phyloP scores from a whole-genome alignment of 2,797 vertebrate species.

The Merluccius polli region DNA sequence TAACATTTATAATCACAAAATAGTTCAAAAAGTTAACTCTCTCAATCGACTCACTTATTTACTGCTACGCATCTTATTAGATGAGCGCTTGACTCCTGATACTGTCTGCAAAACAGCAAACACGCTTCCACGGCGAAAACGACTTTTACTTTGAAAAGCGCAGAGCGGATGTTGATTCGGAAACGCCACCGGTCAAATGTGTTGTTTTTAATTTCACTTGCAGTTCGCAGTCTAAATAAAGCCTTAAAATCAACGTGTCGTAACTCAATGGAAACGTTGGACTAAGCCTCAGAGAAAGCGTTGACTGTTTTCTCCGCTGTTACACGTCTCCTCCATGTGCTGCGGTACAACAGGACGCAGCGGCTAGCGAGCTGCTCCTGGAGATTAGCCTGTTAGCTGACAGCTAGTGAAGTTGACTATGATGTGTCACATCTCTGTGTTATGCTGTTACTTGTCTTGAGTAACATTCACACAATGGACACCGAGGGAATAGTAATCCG shows the following conservation, averaged over 20 bases:
- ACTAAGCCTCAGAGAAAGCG: background rate
- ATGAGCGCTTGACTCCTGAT: no score
- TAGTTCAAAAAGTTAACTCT: no score
- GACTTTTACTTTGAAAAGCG: constrained; percentile 54
- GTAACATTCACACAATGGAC: constrained; percentile 81
- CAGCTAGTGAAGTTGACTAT: constrained; percentile 43
- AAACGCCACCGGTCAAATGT: constrained; percentile 20
- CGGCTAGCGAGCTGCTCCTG: constrained; percentile 39
- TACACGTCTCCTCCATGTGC: background rate
- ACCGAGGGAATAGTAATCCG: constrained; percentile 89
- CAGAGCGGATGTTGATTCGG: constrained; percentile 61
- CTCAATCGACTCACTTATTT: background rate
- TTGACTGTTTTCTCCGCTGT: background rate
- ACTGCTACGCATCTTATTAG: background rate
- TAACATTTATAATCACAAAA: background rate
- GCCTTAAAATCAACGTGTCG: background rate
- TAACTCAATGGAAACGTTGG: background rate
- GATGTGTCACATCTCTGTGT: constrained; percentile 51
- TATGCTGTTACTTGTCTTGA: constrained; percentile 81
- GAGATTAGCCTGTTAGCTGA: constrained; percentile 56
- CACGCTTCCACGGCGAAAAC: background rate
- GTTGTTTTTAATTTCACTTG: constrained; percentile 28
- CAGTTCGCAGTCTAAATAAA: background rate
- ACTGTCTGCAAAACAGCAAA: background rate
- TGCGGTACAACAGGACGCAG: constrained; percentile 45